Base-by-base conservation (phyloP, 64 coral and sea anemone genomes). In the Anthopleura sola region DNA sequence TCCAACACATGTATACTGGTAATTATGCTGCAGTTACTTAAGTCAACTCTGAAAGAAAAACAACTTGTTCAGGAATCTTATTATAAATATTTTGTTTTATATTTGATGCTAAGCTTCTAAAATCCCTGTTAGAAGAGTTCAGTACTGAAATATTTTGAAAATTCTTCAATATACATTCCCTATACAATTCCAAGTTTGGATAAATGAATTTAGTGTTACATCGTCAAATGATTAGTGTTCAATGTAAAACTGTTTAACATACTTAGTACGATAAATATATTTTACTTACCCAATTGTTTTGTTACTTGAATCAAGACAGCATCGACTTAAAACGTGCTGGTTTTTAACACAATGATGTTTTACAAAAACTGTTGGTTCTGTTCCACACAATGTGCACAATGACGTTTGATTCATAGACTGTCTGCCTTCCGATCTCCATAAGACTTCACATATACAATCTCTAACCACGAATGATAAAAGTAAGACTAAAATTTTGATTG, bases 21-120 rank as follows among this genome's bases (percentile, higher is more conserved):
- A n/a, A 24, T 83, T 14, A 89, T 40, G 11, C 38, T 71, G 32
- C 87, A 89, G 44, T 89, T 89, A 51, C 60, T 62, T 39, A 89
- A 76, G n/a, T 89, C 87, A 18, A 89, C 36, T 23, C 87, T 89
- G 40, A 74, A 89, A 83, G 62, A 31, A 71, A 20, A 58, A 53
- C 24, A 71, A 15, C 62, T 49, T 33, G 24, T 19, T 77, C 28
- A 57, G 20, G 1, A 79, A n/a, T 4, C 9, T 71, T 69, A 69
- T 31, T 31, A 2, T 33, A 12, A 16, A 15, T 28, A 71, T 71
- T 12, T 34, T 71, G 3, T 12, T 39, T 28, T 31, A 38, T 79
- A 34, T 39, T 16, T 79, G 3, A 11, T 20, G 31, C 14, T 37
- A 21, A 37, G 76, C 29, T 48, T 39, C 16, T 20, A 79, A 20